Percentiles rank a stretch among this genome's conserved stretches.
phyloP scores from a whole-genome alignment of 2,113 vertebrate species.

The Cisticola juncidis region DNA sequence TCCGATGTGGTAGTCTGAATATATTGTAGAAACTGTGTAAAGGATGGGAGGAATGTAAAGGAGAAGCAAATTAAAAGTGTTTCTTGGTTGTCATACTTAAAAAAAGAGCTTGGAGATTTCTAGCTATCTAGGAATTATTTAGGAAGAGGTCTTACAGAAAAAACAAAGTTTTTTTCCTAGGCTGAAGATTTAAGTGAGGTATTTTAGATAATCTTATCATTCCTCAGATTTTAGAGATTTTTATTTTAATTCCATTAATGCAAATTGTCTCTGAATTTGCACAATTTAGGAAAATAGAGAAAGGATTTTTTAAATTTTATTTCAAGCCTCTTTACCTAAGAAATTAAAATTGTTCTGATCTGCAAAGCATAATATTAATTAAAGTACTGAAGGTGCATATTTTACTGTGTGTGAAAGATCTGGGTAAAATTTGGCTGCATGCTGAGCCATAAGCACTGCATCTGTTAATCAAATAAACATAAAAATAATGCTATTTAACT shows the following conservation, averaged over 20 bases:
- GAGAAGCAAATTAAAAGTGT: neutral
- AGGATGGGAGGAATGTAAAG: neutral
- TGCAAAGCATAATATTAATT: neutral
- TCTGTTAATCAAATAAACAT: neutral
- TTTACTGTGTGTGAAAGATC: neutral
- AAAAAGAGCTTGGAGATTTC: neutral
- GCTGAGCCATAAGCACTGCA: neutral
- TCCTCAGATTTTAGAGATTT: neutral
- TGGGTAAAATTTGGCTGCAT: neutral
- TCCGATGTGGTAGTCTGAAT: neutral
- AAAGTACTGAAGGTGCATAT: neutral
- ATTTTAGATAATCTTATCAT: neutral
- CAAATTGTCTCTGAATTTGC: neutral
- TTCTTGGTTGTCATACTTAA: neutral
- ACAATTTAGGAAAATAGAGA: neutral
- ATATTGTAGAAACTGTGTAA: neutral
- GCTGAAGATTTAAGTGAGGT: neutral
- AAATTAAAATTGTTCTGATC: neutral
- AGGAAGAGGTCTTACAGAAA: neutral
- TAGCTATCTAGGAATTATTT: neutral
- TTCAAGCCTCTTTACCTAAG: neutral
- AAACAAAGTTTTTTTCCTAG: neutral
- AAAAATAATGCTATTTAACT: neutral
- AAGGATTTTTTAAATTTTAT: neutral
- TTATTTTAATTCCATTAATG: neutral